Evolutionary conservation across 2,113 vertebrate genomes (phyloP).

Genomic region (Conger conger): DNA sequence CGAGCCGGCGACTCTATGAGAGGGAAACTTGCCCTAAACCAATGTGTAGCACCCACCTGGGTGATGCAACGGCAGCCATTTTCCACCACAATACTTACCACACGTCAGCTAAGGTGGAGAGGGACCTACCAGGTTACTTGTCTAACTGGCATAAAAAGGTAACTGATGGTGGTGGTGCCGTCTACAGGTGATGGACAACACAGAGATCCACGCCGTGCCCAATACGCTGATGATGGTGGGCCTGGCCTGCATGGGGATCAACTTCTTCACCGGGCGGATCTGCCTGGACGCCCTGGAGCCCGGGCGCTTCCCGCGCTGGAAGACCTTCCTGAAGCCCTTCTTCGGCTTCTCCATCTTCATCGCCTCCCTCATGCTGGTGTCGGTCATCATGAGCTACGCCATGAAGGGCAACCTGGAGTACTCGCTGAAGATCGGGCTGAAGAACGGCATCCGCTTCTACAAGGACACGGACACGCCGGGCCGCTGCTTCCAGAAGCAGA

Average conservation of each 20-base stretch:
- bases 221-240: slow-evolving; percentile 75
- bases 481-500: slow-evolving; percentile 79
- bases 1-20: too few species aligned
- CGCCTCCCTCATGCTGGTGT: slow-evolving; percentile 68
- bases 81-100: too few species aligned
- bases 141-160: neutral
- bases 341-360: slow-evolving; percentile 67
- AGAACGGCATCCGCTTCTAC: slow-evolving; percentile 77
- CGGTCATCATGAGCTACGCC: slow-evolving; percentile 71
- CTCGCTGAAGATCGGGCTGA: slow-evolving; percentile 75
- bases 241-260: slow-evolving; percentile 74
- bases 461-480: slow-evolving; percentile 81
- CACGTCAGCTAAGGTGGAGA: too few species aligned
- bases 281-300: slow-evolving; percentile 75
- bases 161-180: neutral
- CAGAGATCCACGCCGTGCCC: slow-evolving; percentile 69
- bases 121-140: too few species aligned
- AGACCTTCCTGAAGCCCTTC: slow-evolving; percentile 70
- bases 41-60: too few species aligned
- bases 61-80: too few species aligned
- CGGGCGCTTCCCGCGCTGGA: slow-evolving; percentile 72
- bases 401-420: slow-evolving; percentile 74
- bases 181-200: slow-evolving; percentile 75
- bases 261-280: slow-evolving; percentile 70
- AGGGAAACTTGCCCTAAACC: too few species aligned